Percentiles rank a stretch among this genome's conserved stretches.
Evolutionary conservation across 2,888 invertebrate species (phyloP).

Genomic region (Notodonta ziczac): DNA sequence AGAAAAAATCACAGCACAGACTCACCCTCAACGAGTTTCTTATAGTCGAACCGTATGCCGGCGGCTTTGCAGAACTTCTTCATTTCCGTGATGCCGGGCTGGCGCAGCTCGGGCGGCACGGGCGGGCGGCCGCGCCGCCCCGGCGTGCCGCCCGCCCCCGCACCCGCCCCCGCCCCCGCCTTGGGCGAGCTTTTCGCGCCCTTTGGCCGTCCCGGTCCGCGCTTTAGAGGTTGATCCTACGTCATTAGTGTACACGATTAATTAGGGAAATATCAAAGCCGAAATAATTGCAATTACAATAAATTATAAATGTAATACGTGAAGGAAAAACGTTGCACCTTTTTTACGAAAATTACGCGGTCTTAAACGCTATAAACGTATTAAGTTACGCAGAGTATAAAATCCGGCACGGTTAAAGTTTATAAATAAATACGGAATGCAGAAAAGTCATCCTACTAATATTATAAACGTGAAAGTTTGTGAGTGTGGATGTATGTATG

Average conservation of each 20-base stretch:
- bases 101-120: constrained; percentile 73
- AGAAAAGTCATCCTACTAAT: no score
- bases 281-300: no score
- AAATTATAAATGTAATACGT: no score
- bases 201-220: constrained; percentile 75
- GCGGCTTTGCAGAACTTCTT: constrained; percentile 82
- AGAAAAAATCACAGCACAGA: no score
- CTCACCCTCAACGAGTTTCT: constrained; percentile 78
- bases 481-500: no score
- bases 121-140: constrained; percentile 73
- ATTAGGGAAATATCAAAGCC: neutral
- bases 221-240: constrained; percentile 67
- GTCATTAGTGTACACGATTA: constrained; percentile 6
- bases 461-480: no score
- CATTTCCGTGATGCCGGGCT: constrained; percentile 80
- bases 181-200: constrained; percentile 65
- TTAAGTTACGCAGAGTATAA: no score
- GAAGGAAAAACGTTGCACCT: no score
- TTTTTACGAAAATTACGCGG: no score
- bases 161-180: constrained; percentile 22
- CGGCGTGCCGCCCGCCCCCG: constrained; percentile 30
- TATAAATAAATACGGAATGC: no score
- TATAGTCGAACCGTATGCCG: constrained; percentile 79
- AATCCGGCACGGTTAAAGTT: no score
- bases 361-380: no score